These are phyloP conservation scores for Drosophila albomicans DNA, from an alignment of 1,140 invertebrate species.

Conservation along the genomic window DNA sequence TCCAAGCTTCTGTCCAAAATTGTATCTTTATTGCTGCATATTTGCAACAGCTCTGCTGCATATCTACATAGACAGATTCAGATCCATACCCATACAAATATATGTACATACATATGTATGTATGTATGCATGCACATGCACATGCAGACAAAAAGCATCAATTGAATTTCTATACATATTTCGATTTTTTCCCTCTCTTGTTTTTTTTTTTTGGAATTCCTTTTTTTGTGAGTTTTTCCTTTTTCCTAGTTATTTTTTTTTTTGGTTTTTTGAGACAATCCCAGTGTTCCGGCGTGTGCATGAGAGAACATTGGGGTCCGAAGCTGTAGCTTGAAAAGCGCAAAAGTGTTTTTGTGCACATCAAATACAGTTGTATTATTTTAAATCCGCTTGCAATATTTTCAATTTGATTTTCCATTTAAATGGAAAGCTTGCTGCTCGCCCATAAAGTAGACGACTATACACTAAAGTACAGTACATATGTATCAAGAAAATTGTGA, in stretches of 20 bases:
- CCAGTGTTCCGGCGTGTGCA: conserved; percentile 32
- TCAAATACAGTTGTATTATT: conserved; percentile 74
- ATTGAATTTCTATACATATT: conserved; percentile 58
- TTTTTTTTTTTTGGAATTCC: conserved; percentile 8
- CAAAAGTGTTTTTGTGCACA: conserved; percentile 71
- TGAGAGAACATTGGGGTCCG: conserved; percentile 29
- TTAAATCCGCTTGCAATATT: conserved; percentile 81
- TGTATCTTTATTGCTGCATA: conserved; percentile 74
- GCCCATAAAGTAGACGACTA: not conserved
- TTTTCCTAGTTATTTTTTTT: conserved; percentile 2
- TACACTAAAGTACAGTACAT: no score
- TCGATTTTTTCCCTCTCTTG: conserved; percentile 8
- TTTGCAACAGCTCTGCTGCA: conserved; percentile 46
- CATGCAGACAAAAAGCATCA: conserved; percentile 62
- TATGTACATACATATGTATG: not conserved
- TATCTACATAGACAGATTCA: conserved; percentile 11
- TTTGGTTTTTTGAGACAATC: conserved; percentile 24
- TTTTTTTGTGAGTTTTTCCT: conserved; percentile 11
- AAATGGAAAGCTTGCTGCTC: conserved; percentile 60
- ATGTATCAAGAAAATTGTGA: conserved; percentile 24
- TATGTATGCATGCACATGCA: not conserved
- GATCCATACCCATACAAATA: conserved; percentile 9
- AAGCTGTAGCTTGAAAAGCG: conserved; percentile 60
- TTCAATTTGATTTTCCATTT: conserved; percentile 79
- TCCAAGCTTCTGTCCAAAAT: conserved; percentile 54